A percentile compares a stretch with the other conserved stretches of the same genome.
Conservation (phyloP, 1,140 invertebrate species). For the Apis cerana region DNA sequence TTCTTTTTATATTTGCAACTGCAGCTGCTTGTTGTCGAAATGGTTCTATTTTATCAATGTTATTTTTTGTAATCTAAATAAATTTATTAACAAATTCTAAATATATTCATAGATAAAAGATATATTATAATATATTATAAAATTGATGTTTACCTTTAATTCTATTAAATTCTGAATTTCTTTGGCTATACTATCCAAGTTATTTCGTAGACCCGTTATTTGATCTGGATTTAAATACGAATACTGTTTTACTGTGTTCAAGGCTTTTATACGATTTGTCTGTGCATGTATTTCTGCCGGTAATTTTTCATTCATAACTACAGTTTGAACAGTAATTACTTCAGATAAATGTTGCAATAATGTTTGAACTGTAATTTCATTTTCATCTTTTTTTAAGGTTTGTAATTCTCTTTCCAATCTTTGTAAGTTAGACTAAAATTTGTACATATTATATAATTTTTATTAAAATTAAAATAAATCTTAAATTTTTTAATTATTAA, state of each 20-base stretch:
- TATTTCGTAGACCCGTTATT: constrained; percentile 82
- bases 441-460: neutral
- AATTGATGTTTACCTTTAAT: constrained; percentile 62
- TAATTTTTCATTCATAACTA: constrained; percentile 90
- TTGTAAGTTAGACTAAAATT: constrained; percentile 70
- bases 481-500: neutral
- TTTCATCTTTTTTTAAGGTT: constrained; percentile 78
- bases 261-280: constrained; percentile 86
- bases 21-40: constrained; percentile 92
- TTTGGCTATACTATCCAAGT: constrained; percentile 67
- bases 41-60: constrained; percentile 89
- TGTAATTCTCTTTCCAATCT: constrained; percentile 71
- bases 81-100: neutral
- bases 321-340: constrained; percentile 84
- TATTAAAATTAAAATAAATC: neutral
- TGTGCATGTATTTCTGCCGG: constrained; percentile 86
- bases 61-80: constrained; percentile 72
- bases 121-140: neutral
- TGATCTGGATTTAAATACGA: constrained; percentile 86
- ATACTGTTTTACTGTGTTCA: constrained; percentile 86
- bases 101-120: neutral
- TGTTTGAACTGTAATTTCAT: constrained; percentile 80
- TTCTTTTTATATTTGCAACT: constrained; percentile 89
- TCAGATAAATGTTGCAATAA: constrained; percentile 88
- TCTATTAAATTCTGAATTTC: constrained; percentile 75